phyloP scores from a whole-genome alignment of 2,113 vertebrate genomes.

The Peucedramus taeniatus region DNA sequence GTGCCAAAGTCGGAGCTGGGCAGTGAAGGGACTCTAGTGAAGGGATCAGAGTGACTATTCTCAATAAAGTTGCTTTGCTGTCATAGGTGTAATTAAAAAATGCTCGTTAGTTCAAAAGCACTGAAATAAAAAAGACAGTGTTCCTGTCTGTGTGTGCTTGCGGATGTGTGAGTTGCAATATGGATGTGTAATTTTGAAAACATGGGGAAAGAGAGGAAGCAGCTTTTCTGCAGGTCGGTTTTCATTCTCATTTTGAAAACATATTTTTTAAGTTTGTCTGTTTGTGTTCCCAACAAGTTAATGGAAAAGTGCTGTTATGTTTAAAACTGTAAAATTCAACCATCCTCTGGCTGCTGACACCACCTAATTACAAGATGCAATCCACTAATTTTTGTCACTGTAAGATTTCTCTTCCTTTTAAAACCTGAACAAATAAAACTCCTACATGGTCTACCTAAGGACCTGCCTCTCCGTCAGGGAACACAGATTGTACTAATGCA shows the following conservation, averaged over 20 bases:
- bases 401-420: conserved; percentile 1
- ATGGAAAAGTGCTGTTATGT: not conserved
- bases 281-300: not conserved
- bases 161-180: not conserved
- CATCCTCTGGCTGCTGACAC: not conserved
- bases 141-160: not conserved
- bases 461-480: not conserved
- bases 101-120: not conserved
- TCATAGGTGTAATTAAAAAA: conserved; percentile 36
- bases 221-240: conserved; percentile 7
- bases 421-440: not conserved
- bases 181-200: not conserved
- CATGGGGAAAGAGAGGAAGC: not conserved
- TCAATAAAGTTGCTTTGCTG: conserved; percentile 38
- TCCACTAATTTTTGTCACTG: conserved; percentile 20
- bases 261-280: not conserved
- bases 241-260: not conserved
- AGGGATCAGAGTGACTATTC: conserved; percentile 67
- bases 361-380: not conserved
- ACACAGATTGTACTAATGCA: not conserved
- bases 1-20: conserved; percentile 71
- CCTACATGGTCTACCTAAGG: not conserved
- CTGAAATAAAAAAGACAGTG: not conserved
- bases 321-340: not conserved
- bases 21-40: conserved; percentile 61